Percentiles rank a stretch among this genome's conserved stretches.
Evolutionary conservation across 2,113 vertebrate genomes (phyloP).

Genomic region (Gymnarchus niloticus): DNA sequence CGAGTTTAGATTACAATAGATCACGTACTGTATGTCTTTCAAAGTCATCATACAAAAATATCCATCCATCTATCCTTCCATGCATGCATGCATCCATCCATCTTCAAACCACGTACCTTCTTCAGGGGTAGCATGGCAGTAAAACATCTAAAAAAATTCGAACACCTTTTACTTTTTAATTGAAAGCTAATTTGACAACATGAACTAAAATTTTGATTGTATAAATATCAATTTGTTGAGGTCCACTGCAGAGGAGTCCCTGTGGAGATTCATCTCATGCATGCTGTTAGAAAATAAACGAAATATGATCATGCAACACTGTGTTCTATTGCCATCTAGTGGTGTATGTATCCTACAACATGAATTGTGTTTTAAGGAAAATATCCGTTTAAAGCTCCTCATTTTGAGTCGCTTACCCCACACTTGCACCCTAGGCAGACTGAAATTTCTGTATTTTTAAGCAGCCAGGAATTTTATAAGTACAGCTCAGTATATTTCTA

Average conservation of each 20-base stretch:
- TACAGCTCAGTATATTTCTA: not conserved
- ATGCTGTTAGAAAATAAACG: not conserved
- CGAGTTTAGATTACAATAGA: not conserved
- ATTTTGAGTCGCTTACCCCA: not conserved
- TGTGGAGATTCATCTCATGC: not conserved
- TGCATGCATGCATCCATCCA: too few species aligned
- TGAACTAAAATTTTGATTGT: not conserved
- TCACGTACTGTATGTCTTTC: too few species aligned
- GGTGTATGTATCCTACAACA: not conserved
- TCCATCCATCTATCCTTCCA: too few species aligned
- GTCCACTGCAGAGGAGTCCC: too few species aligned
- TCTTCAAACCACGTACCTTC: too few species aligned
- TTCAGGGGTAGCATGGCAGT: too few species aligned
- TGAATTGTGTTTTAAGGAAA: not conserved
- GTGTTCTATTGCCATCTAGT: slow-evolving; percentile 19
- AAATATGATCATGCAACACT: not conserved
- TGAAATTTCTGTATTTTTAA: not conserved
- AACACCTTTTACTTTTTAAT: too few species aligned
- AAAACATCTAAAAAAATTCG: too few species aligned
- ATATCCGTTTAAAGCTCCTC: not conserved
- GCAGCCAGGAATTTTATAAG: too few species aligned
- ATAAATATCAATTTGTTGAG: not conserved
- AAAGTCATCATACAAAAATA: not conserved
- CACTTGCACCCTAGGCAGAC: not conserved
- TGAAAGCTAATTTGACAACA: not conserved